Conservation (phyloP, 2,113 vertebrate genomes). For the Phrynocephalus versicolor region DNA sequence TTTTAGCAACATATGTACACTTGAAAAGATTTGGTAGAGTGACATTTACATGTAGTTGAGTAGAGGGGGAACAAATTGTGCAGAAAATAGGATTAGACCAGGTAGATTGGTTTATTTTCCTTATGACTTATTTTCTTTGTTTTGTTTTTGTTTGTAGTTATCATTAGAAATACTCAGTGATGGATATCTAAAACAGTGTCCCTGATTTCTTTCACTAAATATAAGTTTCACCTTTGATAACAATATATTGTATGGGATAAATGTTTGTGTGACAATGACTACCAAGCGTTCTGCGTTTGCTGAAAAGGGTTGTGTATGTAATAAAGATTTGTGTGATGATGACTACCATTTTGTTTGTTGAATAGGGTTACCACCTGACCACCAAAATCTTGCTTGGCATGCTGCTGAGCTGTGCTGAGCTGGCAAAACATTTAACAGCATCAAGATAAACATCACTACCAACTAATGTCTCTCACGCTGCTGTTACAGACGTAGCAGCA, state of each 20-base stretch:
- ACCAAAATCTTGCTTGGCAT: neutral
- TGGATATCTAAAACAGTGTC: constrained; percentile 18
- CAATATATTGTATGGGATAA: constrained; percentile 26
- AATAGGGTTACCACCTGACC: neutral
- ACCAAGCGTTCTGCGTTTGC: constrained; percentile 8
- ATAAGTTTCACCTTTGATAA: neutral
- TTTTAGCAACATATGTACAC: constrained; percentile 60
- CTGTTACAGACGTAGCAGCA: neutral
- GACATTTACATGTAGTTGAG: constrained; percentile 53
- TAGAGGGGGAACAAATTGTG: constrained; percentile 29
- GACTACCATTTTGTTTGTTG: neutral
- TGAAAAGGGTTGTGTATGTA: constrained; percentile 8
- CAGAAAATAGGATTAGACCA: constrained; percentile 61
- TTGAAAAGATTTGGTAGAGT: constrained; percentile 62
- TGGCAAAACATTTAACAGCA: neutral
- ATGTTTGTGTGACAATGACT: constrained; percentile 16
- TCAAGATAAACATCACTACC: neutral
- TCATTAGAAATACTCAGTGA: constrained; percentile 27
- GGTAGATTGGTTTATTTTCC: constrained; percentile 46
- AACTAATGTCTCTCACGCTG: neutral
- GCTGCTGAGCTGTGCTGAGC: neutral
- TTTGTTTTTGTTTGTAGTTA: neutral
- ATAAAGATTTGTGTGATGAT: constrained; percentile 26
- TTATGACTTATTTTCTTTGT: neutral
- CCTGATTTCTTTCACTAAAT: constrained; percentile 33